A percentile compares a stretch with the other conserved stretches of the same genome.
Conservation (phyloP, 2,113 vertebrate genomes). For the Pluvianellus socialis region DNA sequence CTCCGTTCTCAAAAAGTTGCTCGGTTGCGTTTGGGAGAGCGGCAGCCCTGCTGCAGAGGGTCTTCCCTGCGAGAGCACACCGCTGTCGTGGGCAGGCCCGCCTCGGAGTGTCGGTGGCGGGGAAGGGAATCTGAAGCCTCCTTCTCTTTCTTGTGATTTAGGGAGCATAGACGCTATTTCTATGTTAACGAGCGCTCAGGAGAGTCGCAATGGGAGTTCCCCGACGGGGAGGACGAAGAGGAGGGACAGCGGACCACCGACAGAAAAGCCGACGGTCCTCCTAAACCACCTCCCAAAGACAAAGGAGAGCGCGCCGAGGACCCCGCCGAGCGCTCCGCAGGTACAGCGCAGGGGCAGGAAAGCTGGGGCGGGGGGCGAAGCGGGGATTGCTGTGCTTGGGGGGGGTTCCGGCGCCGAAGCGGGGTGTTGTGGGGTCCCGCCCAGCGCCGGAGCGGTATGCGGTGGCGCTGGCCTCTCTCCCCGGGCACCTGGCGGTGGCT, state of each 20-base stretch:
- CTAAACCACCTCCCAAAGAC: conserved; percentile 72
- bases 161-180: conserved; percentile 99
- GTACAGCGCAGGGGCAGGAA: neutral
- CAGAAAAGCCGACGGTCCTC: conserved; percentile 69
- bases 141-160: conserved; percentile 96
- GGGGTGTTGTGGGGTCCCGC: accelerated
- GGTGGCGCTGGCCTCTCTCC: neutral
- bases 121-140: conserved; percentile 65
- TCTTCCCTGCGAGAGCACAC: conserved; percentile 76
- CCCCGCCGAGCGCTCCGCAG: conserved; percentile 58
- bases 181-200: conserved; percentile 96
- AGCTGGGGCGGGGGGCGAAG: accelerated
- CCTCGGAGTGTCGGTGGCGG: conserved; percentile 64
- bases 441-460: accelerated
- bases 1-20: conserved; percentile 77
- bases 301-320: conserved; percentile 66
- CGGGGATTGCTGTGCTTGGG: accelerated
- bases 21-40: conserved; percentile 74
- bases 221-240: conserved; percentile 86
- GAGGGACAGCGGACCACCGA: conserved; percentile 70
- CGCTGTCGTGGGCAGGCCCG: conserved; percentile 76
- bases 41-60: conserved; percentile 73
- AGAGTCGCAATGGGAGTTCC: conserved; percentile 98
- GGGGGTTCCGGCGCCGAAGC: accelerated
- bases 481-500: neutral